phyloP scores from a whole-genome alignment of 2,888 invertebrate genomes.

The Hoplodrina blanda region DNA sequence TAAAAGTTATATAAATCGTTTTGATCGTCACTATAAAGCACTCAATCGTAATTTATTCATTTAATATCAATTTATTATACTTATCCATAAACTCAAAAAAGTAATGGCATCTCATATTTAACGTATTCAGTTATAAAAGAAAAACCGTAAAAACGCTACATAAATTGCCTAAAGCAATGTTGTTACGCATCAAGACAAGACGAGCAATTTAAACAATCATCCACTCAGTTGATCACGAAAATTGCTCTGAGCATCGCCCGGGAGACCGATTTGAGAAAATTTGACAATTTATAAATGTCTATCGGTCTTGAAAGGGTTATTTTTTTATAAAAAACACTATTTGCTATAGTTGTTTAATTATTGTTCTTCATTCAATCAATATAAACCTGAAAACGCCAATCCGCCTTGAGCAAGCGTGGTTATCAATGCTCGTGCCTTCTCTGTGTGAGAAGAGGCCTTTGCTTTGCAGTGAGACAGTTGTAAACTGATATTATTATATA shows the following conservation, averaged over 20 bases:
- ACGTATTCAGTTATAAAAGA: conserved; percentile 32
- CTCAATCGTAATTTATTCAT: conserved; percentile 18
- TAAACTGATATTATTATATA: too few species aligned
- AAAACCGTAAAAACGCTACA: conserved; percentile 47
- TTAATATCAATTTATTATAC: conserved; percentile 16
- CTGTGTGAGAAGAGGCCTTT: too few species aligned
- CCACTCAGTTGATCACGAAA: conserved; percentile 77
- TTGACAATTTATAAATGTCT: conserved; percentile 56
- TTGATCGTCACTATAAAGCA: conserved; percentile 8
- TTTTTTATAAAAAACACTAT: conserved; percentile 40
- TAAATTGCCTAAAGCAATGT: conserved; percentile 61
- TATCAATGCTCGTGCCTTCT: too few species aligned
- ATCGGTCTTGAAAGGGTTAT: conserved; percentile 49
- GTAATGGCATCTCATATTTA: conserved; percentile 28
- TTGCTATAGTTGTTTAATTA: conserved; percentile 28
- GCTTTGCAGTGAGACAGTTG: too few species aligned
- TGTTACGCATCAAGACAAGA: conserved; percentile 65
- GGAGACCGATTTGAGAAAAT: conserved; percentile 47
- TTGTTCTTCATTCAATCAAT: conserved; percentile 6
- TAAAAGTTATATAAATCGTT: conserved; percentile 32
- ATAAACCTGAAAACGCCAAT: too few species aligned
- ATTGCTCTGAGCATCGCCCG: conserved; percentile 69
- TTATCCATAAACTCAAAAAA: conserved; percentile 1
- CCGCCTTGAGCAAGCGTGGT: too few species aligned
- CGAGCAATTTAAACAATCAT: conserved; percentile 74